A percentile compares a stretch with the other conserved stretches of the same genome.
These are phyloP conservation scores for Chironex yamaguchii DNA, from an alignment of 30 jellyfish, hydroid and myxozoan genomes.

Conservation along the genomic window DNA sequence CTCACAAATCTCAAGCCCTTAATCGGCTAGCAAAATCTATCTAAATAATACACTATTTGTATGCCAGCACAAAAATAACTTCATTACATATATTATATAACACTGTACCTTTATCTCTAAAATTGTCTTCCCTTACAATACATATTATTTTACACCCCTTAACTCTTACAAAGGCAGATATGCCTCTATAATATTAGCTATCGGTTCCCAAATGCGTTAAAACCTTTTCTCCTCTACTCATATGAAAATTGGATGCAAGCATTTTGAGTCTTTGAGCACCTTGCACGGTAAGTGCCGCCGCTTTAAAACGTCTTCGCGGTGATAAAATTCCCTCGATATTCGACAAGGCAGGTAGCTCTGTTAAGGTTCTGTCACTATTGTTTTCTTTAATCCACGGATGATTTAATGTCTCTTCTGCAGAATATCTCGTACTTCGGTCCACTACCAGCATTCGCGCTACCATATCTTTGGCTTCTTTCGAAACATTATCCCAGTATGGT, in stretches of 20 bases:
- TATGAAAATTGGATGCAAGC: conserved; percentile 74
- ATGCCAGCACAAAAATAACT: no score
- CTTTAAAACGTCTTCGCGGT: conserved; percentile 32
- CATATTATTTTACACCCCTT: no score
- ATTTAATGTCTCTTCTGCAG: conserved; percentile 81
- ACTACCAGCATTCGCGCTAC: conserved; percentile 83
- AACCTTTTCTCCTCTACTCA: conserved; percentile 73
- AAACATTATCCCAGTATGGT: conserved; percentile 96
- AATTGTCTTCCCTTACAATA: no score
- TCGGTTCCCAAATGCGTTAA: conserved; percentile 72
- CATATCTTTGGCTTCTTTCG: conserved; percentile 85
- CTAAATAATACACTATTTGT: no score
- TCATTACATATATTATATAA: no score
- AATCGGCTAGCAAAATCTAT: no score
- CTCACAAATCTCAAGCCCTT: no score
- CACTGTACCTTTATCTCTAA: no score
- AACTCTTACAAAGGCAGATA: no score
- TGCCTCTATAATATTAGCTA: no score
- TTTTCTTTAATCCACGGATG: conserved; percentile 88
- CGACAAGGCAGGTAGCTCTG: conserved; percentile 44
- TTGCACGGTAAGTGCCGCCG: conserved; percentile 80
- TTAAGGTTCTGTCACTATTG: conserved; percentile 46
- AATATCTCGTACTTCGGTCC: conserved; percentile 62
- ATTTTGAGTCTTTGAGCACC: conserved; percentile 80
- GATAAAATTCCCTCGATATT: conserved; percentile 17